Evolutionary conservation across 2,888 invertebrate species (phyloP), one percentile per base, ranked within the genome.

Genomic region (Aleiodes testaceus): DNA sequence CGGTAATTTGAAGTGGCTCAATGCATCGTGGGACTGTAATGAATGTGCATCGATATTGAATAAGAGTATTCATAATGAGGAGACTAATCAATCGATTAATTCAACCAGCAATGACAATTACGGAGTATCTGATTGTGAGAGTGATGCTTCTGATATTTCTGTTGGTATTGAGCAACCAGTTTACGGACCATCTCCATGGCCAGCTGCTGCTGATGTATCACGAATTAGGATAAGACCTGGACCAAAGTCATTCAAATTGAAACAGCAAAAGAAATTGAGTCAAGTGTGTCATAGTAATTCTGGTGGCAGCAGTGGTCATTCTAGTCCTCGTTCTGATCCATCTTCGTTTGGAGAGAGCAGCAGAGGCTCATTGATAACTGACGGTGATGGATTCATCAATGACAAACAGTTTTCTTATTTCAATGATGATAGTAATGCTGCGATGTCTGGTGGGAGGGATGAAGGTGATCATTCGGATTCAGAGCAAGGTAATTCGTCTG

Each of bases 11-110:
- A 85, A 85, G 63, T 87, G 85, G 81, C 74, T 79, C 2, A 82
- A 85, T 65, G 84, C 87, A 1, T 73, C 81, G 1, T 90, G 89
- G 88, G 85, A 88, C 26, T 91, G 91, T 78, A 63, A 67, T 2
- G 85, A 87, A 11, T 91, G 91, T 75, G 74, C 66, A 26, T 70
- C 77, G 52, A 86, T 87, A 69, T 66, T 84, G 4, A 72, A 69
- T 18, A 76, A 73, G 69, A 68, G 70, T 11, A 64, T 16, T 9
- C 18, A 26, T 26, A 63, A 53, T 7, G 47, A 66, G 12, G 11
- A 12, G 5, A 14, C 2, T 12, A 18, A 42, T n/a, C 45, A 20
- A 7, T 30, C 59, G 12, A 14, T 6, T 11, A 36, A 42, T 42
- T 53, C 53, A 26, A 26, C 53, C 2, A 14, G 64, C 36, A 63